Conservation (phyloP, 1,140 invertebrate species). For the Archivesica marissinica region DNA sequence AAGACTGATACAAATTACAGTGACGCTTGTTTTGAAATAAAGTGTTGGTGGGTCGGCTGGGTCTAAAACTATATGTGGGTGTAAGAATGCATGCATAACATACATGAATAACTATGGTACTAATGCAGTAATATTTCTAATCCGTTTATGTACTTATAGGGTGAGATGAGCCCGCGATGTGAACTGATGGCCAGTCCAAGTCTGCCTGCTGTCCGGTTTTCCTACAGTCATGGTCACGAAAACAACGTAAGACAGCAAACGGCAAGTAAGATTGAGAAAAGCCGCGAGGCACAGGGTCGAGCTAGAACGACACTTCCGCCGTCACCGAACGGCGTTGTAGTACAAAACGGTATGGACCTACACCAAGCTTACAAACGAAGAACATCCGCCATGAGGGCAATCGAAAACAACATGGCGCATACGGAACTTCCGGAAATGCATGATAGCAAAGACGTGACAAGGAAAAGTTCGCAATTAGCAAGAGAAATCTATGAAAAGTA, state of each 20-base stretch:
- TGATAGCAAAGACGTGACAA: constrained; percentile 30
- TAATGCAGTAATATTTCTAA: too few relatives aligned
- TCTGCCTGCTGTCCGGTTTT: constrained; percentile 46
- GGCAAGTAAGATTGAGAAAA: neutral
- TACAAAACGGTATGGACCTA: constrained; percentile 52
- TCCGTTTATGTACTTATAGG: too few relatives aligned
- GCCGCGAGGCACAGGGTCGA: neutral
- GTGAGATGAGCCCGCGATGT: constrained; percentile 13
- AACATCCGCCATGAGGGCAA: constrained; percentile 43
- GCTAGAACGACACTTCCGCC: constrained; percentile 37
- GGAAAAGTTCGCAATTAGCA: constrained; percentile 41
- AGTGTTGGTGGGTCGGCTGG: too few relatives aligned
- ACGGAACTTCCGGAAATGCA: neutral
- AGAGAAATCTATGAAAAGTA: constrained; percentile 60
- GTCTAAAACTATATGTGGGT: too few relatives aligned
- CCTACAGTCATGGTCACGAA: constrained; percentile 35
- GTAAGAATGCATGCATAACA: too few relatives aligned
- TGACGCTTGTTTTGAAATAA: too few relatives aligned
- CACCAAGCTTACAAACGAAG: constrained; percentile 44
- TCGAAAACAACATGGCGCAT: neutral
- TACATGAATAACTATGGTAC: too few relatives aligned
- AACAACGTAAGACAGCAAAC: constrained; percentile 3
- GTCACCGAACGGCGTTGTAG: constrained; percentile 44
- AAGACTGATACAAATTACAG: too few relatives aligned
- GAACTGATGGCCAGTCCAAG: constrained; percentile 57